Conservation (phyloP, 1,140 invertebrate species). For the Hormaphis cornu region DNA sequence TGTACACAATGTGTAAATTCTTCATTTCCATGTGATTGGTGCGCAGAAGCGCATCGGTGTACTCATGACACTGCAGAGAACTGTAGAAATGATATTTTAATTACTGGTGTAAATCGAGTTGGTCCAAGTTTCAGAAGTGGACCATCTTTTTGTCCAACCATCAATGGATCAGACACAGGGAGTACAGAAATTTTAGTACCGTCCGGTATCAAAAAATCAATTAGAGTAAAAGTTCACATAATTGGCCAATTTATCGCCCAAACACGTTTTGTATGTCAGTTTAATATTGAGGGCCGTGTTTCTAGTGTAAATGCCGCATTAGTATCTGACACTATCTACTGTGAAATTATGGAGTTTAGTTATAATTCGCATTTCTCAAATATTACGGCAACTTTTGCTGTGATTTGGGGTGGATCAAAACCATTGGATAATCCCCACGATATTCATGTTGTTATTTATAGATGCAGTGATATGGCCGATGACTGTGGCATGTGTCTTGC, state of each 20-base stretch:
- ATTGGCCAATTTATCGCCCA: constrained; percentile 90
- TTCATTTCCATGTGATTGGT: constrained; percentile 91
- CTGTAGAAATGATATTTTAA: constrained; percentile 85
- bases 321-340: constrained; percentile 86
- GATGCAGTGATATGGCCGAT: constrained; percentile 88
- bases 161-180: constrained; percentile 77
- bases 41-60: constrained; percentile 92
- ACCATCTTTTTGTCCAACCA: constrained; percentile 84
- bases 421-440: constrained; percentile 90
- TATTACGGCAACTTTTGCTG: constrained; percentile 85
- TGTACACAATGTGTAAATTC: constrained; percentile 91
- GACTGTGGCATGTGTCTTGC: constrained; percentile 91
- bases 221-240: constrained; percentile 88
- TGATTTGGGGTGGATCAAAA: constrained; percentile 90
- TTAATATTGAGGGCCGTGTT: constrained; percentile 89
- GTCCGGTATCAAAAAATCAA: constrained; percentile 76
- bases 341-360: constrained; percentile 82
- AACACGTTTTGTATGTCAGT: constrained; percentile 88
- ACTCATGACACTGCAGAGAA: constrained; percentile 93
- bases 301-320: constrained; percentile 83
- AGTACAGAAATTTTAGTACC: constrained; percentile 84
- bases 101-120: constrained; percentile 73
- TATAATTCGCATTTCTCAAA: constrained; percentile 81
- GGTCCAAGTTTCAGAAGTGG: constrained; percentile 87
- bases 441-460: constrained; percentile 82